Percentiles rank a stretch among this genome's conserved stretches.
These are phyloP conservation scores for Leptopilina boulardi DNA, from an alignment of 1,140 invertebrate species.

Conservation along the genomic window DNA sequence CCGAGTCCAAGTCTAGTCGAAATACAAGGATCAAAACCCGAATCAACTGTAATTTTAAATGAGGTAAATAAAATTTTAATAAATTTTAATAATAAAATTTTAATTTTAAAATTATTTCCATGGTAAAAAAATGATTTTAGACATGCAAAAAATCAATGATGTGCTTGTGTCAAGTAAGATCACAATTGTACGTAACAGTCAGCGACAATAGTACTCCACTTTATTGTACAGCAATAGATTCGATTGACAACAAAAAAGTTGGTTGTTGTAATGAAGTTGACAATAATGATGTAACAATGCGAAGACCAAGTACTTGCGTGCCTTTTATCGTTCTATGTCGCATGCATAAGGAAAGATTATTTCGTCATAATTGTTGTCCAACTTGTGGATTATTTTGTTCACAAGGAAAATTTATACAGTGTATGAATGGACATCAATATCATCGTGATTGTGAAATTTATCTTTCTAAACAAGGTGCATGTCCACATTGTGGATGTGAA, in stretches of 20 bases:
- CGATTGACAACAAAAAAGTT: constrained; percentile 85
- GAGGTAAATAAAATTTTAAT: constrained; percentile 53
- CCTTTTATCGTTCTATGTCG: constrained; percentile 91
- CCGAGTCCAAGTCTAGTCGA: constrained; percentile 74
- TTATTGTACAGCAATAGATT: constrained; percentile 85
- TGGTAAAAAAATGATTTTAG: constrained; percentile 55
- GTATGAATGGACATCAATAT: constrained; percentile 82
- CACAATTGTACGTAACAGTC: constrained; percentile 74
- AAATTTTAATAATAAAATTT: constrained; percentile 4
- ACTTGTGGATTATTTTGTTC: constrained; percentile 94
- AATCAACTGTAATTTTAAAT: constrained; percentile 73
- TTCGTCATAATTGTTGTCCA: constrained; percentile 91
- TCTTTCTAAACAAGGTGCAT: constrained; percentile 77
- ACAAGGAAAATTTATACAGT: constrained; percentile 88
- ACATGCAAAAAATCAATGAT: constrained; percentile 66
- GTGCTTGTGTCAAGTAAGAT: constrained; percentile 74
- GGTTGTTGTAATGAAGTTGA: constrained; percentile 88
- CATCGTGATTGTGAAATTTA: constrained; percentile 84
- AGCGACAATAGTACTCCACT: constrained; percentile 70
- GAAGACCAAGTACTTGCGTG: constrained; percentile 86
- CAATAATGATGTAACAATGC: constrained; percentile 77
- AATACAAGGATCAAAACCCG: constrained; percentile 73
- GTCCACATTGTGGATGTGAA: constrained; percentile 87
- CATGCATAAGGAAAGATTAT: constrained; percentile 85
- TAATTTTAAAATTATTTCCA: constrained; percentile 10